These are phyloP conservation scores for Margaritifera margaritifera DNA, from an alignment of 2,888 invertebrate species.

Conservation along the genomic window DNA sequence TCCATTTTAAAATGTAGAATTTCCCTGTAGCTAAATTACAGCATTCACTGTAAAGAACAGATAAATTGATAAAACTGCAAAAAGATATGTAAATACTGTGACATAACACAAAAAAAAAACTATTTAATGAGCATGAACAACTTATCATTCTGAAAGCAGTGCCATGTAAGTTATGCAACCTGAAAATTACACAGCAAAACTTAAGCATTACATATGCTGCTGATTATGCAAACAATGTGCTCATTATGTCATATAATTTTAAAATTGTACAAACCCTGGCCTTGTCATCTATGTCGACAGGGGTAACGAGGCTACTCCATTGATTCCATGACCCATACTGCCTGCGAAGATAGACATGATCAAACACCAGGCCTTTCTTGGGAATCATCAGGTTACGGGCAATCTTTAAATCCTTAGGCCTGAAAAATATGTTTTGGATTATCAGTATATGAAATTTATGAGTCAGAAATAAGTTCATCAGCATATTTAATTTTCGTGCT, in stretches of 20 bases:
- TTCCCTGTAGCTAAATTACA: no score
- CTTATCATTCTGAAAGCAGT: no score
- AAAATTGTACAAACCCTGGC: constrained; percentile 53
- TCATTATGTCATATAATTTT: background rate
- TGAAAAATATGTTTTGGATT: constrained; percentile 27
- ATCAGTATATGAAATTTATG: background rate
- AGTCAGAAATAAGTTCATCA: background rate
- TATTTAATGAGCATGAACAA: background rate
- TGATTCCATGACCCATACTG: constrained; percentile 69
- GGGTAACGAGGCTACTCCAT: constrained; percentile 64
- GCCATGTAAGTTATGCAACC: no score
- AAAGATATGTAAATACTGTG: no score
- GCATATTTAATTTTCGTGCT: background rate
- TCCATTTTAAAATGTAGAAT: no score
- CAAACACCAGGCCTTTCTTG: constrained; percentile 68
- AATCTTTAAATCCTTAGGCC: constrained; percentile 70
- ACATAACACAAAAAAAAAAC: no score
- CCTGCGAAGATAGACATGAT: constrained; percentile 66
- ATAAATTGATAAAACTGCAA: no score
- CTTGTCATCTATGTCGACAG: constrained; percentile 62
- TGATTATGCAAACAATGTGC: background rate
- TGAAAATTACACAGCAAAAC: no score
- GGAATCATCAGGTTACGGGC: constrained; percentile 67
- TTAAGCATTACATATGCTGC: background rate
- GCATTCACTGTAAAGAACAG: no score